Percentiles rank a stretch among this genome's conserved stretches.
Conservation (phyloP, 2,113 vertebrate species). For the Mola mola region DNA sequence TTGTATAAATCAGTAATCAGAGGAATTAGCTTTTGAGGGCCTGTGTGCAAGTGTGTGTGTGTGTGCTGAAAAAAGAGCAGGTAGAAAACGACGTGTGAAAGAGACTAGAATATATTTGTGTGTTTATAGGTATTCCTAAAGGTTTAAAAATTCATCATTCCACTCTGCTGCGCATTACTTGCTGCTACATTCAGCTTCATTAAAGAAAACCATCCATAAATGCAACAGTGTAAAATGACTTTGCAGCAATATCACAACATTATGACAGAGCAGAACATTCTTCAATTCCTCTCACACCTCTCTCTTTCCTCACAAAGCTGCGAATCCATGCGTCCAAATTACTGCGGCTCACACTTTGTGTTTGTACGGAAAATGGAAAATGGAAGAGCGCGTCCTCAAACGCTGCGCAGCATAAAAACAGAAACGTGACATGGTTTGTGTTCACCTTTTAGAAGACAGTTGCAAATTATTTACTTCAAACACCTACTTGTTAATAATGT, state of each 20-base stretch:
- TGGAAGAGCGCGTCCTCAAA: no score
- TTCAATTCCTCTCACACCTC: conserved; percentile 9
- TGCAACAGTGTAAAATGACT: conserved; percentile 27
- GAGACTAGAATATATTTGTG: neutral
- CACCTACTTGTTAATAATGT: no score
- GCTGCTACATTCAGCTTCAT: conserved; percentile 33
- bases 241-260: conserved; percentile 24
- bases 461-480: no score
- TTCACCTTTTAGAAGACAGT: no score
- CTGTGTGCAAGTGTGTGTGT: conserved; percentile 14
- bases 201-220: conserved; percentile 27
- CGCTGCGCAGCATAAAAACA: no score
- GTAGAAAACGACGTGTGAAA: conserved; percentile 8
- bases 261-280: neutral
- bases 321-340: neutral
- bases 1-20: conserved; percentile 62
- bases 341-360: no score
- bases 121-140: neutral
- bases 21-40: conserved; percentile 39
- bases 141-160: conserved; percentile 14
- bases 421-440: no score
- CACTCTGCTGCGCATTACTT: conserved; percentile 22
- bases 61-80: no score
- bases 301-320: neutral
- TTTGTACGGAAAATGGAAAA: no score